Evolutionary conservation across 2,113 vertebrate species (phyloP), one percentile per base, ranked within the genome.

Genomic region (Aegithalos caudatus): DNA sequence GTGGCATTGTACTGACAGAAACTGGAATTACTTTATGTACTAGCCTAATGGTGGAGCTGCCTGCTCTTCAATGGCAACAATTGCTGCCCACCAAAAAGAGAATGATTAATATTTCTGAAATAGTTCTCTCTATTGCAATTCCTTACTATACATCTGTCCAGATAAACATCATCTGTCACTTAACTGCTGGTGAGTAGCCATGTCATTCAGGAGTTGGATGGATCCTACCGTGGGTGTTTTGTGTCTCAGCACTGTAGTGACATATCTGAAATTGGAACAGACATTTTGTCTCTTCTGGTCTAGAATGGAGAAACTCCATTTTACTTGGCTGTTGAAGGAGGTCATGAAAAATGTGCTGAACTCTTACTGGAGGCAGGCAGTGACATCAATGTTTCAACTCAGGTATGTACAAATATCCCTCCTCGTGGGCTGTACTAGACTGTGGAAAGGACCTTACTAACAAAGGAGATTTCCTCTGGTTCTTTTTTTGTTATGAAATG

Each of bases 301-400:
- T 81, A 99, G 99, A 98, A 98, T 1, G 98, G 98, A 54, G 98
- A 99, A 97, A 99, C 98, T 9, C 97, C 98, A 19, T 98, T 99
- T 97, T 99, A 98, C 89, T 96, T 98, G 94, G 98, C 99, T 81
- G 97, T 98, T 84, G 97, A 98, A 81, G 98, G 97, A 50, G 95
- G 97, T 53, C 94, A 98, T 76, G 98, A 98, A 90, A 98, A 98
- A 91, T 99, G 98, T 97, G 98, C 98, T 44, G 86, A 98, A 88
- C 93, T 98, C 29, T 94, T 99, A 69, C 95, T 99, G 97, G 97
- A 98, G 81, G 98, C 98, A 12, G 98, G 97, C 86, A 99, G 99
- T 96, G 98, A 99, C 72, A 98, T 98, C 82, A 98, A 98, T 94
- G 89, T 98, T 92, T 87, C 97, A 76, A 98, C 98, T 90, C 90